Conservation (phyloP, 2,888 invertebrate species). For the Polia nebulosa region DNA sequence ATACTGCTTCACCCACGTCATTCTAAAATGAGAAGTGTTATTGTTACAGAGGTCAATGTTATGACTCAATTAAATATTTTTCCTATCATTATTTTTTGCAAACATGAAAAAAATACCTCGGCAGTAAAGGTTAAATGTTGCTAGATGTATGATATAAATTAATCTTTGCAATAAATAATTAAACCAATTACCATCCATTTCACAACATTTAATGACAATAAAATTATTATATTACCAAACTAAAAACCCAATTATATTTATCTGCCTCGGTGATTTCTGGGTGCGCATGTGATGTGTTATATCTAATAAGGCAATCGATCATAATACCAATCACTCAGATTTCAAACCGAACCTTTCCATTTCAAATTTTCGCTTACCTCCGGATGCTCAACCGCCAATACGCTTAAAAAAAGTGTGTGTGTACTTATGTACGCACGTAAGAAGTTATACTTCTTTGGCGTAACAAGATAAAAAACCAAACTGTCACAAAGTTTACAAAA, state of each 20-base stretch:
- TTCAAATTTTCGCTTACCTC: background rate
- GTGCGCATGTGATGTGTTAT: constrained; percentile 23
- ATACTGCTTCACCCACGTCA: background rate
- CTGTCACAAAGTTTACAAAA: too few species aligned
- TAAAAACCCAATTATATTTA: constrained; percentile 25
- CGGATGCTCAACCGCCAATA: background rate
- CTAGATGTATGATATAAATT: background rate
- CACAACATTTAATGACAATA: background rate
- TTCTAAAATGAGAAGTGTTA: background rate
- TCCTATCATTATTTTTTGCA: background rate
- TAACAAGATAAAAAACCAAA: too few species aligned
- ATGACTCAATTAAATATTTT: background rate
- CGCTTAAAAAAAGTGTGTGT: background rate
- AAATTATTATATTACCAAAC: background rate
- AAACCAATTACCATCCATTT: background rate
- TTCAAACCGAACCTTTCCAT: constrained; percentile 21
- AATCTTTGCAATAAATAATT: background rate
- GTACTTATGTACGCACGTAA: too few species aligned
- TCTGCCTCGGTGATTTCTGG: constrained; percentile 8
- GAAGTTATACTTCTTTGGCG: too few species aligned
- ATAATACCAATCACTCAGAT: constrained; percentile 11
- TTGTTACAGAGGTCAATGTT: background rate
- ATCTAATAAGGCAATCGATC: constrained; percentile 30
- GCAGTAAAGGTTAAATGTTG: background rate
- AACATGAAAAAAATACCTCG: background rate